A percentile compares a stretch with the other conserved stretches of the same genome.
phyloP scores from a whole-genome alignment of 2,888 invertebrate genomes.

The Lasioglossum zephyrum region DNA sequence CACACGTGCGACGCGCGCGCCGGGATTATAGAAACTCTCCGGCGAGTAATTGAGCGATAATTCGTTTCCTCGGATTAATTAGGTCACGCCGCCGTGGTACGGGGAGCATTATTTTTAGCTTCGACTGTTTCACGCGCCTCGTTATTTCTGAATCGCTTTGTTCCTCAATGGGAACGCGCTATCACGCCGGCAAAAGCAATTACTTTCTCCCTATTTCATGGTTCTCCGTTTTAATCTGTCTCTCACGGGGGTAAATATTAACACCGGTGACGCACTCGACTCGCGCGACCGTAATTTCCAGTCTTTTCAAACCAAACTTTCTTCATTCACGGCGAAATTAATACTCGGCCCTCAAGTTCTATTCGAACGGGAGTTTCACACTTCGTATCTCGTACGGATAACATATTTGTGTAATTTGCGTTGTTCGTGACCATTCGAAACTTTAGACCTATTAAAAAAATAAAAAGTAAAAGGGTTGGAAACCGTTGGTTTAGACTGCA shows the following conservation, averaged over 20 bases:
- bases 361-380: neutral
- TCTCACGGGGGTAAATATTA: constrained; percentile 6
- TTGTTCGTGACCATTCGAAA: too few relatives aligned
- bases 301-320: neutral
- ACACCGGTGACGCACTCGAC: neutral
- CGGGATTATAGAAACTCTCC: constrained; percentile 13
- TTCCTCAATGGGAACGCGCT: constrained; percentile 7
- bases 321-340: neutral
- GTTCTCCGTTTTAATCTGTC: constrained; percentile 17
- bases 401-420: too few relatives aligned
- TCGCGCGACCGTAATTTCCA: neutral
- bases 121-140: neutral
- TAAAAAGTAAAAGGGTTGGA: too few relatives aligned
- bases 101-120: constrained; percentile 13
- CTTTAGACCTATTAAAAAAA: too few relatives aligned
- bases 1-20: neutral
- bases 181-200: constrained; percentile 18
- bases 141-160: constrained; percentile 17
- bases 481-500: too few relatives aligned
- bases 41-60: constrained; percentile 13
- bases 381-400: too few relatives aligned
- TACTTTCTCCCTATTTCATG: constrained; percentile 31
- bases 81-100: neutral
- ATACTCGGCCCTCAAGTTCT: neutral
- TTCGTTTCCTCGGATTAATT: constrained; percentile 27